phyloP scores from a whole-genome alignment of 2,888 invertebrate species.

The Merodon equestris region DNA sequence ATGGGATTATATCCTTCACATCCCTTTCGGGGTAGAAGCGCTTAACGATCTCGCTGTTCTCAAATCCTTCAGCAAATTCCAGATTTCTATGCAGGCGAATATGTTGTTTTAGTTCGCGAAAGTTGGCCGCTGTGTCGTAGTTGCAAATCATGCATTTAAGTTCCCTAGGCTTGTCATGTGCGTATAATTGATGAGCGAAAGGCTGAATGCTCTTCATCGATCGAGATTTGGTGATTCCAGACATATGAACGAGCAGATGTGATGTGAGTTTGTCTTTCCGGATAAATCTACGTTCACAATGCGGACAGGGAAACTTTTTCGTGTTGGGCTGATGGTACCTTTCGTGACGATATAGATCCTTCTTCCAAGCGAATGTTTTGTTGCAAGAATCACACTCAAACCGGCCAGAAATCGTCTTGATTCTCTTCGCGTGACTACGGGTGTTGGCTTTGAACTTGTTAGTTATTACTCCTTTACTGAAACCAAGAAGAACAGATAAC shows the following conservation, averaged over 20 bases:
- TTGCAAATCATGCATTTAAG: constrained; percentile 76
- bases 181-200: constrained; percentile 73
- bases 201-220: constrained; percentile 16
- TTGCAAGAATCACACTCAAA: constrained; percentile 74
- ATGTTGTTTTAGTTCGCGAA: constrained; percentile 73
- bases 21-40: constrained; percentile 65
- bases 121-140: constrained; percentile 69
- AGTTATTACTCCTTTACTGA: constrained; percentile 31
- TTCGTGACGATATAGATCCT: constrained; percentile 75
- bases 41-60: constrained; percentile 71
- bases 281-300: constrained; percentile 58
- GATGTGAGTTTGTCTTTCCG: constrained; percentile 57
- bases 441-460: constrained; percentile 8
- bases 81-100: constrained; percentile 70
- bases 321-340: constrained; percentile 72
- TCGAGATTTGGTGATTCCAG: constrained; percentile 33
- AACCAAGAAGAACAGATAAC: background rate
- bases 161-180: constrained; percentile 70
- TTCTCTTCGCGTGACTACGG: constrained; percentile 21
- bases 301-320: constrained; percentile 63
- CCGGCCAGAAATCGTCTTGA: constrained; percentile 51
- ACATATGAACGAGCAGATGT: constrained; percentile 47
- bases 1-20: constrained; percentile 70
- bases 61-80: constrained; percentile 64
- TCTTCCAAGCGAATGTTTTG: constrained; percentile 75